A percentile compares a stretch with the other conserved stretches of the same genome.
Evolutionary conservation across 2,113 vertebrate genomes (phyloP).

Genomic region (Nyctibius bracteatus): DNA sequence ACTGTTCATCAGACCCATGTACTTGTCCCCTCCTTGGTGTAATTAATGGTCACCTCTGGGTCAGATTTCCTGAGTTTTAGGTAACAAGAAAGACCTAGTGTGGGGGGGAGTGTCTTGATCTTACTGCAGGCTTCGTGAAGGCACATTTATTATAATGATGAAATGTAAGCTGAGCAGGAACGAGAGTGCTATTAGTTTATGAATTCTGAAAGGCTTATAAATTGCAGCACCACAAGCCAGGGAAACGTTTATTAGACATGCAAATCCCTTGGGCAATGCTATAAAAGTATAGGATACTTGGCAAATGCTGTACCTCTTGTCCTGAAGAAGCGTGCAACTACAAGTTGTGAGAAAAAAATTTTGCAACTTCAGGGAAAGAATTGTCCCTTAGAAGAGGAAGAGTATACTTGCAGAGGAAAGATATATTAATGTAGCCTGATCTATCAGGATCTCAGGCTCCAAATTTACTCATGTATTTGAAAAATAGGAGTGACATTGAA

Average conservation of each 20-base stretch:
- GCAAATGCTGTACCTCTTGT: not conserved
- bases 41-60: not conserved
- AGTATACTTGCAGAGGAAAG: not conserved
- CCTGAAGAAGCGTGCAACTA: not conserved
- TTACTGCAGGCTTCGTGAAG: not conserved
- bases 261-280: not conserved
- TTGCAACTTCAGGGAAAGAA: not conserved
- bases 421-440: not conserved
- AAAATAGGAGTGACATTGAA: not conserved
- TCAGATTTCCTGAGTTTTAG: not conserved
- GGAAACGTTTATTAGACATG: not conserved
- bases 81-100: not conserved
- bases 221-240: not conserved
- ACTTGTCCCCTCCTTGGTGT: not conserved
- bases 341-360: not conserved
- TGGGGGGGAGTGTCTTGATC: not conserved
- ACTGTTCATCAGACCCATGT: not conserved
- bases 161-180: not conserved
- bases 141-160: not conserved
- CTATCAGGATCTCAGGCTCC: not conserved
- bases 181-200: not conserved
- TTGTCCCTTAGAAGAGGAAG: not conserved
- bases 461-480: not conserved
- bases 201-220: slow-evolving; percentile 7
- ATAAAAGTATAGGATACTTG: not conserved